Evolutionary conservation across 1,140 invertebrate genomes (phyloP).

Genomic region (Belonocnema kinseyi): DNA sequence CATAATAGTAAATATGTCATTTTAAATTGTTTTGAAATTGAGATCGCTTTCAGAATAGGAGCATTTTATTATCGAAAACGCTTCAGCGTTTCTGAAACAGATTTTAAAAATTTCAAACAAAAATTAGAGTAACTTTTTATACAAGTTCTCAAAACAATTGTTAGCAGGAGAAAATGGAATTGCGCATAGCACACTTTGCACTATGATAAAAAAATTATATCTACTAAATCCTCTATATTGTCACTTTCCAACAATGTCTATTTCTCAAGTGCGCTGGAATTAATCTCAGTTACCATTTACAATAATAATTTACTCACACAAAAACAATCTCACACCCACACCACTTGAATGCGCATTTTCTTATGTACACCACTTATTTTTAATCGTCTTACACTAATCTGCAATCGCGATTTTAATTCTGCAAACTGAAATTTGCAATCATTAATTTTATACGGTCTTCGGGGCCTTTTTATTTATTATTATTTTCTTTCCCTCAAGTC

Average conservation of each 20-base stretch:
- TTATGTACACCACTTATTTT: conserved; percentile 59
- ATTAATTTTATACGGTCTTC: conserved; percentile 39
- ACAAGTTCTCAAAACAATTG: background rate
- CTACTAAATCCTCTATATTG: conserved; percentile 55
- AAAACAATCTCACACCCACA: conserved; percentile 45
- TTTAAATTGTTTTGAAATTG: too few relatives aligned
- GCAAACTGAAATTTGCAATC: conserved; percentile 43
- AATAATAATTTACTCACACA: conserved; percentile 52
- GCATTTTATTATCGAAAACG: too few relatives aligned
- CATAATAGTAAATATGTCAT: too few relatives aligned
- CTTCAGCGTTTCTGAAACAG: too few relatives aligned
- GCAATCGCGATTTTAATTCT: conserved; percentile 45
- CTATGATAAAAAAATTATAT: background rate
- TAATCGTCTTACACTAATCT: conserved; percentile 52
- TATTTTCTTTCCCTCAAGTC: conserved; percentile 31
- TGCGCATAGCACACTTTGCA: background rate
- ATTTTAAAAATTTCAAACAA: too few relatives aligned
- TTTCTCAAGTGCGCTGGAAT: conserved; percentile 53
- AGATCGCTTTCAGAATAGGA: too few relatives aligned
- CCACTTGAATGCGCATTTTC: conserved; percentile 48
- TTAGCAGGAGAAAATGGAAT: background rate
- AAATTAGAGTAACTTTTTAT: too few relatives aligned
- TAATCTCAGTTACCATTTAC: conserved; percentile 54
- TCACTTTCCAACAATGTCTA: conserved; percentile 50
- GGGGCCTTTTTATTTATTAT: conserved; percentile 25